Evolutionary conservation across 2,113 vertebrate genomes (phyloP), one percentile per base, ranked within the genome.

Genomic region (Odontesthes bonariensis): DNA sequence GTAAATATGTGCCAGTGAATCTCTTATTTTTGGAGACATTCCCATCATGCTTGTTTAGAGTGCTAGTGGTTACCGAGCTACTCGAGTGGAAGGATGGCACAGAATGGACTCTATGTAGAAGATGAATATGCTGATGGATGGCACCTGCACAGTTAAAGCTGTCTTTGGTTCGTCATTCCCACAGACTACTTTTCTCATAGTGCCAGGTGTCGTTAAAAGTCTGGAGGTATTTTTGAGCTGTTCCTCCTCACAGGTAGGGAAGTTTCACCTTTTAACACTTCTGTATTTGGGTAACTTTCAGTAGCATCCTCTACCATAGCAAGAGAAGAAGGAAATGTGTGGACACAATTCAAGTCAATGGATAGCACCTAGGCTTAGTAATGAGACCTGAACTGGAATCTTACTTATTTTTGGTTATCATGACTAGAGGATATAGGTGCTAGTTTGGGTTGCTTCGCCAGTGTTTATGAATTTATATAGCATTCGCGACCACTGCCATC

Each of bases 1-100:
- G 61, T 86, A 81, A 76, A 85, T 79, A 83, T 69, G 77, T 77
- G 72, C 74, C 81, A 66, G 77, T 80, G 66, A 57, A 60, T 83
- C 31, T 32, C 53, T 78, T 52, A 27, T 19, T 31, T 69, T 80
- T 75, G 66, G 55, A 83, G 44, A 87, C 86, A 88, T 93, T 92
- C 88, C 89, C 84, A 59, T 82, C 55, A 33, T 27, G 58, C 79
- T 67, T 40, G 56, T 66, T 35, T 35, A 22, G 42, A 74, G 12
- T 0, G 1, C 44, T 14, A 9, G 14, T 20, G 31, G 58, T 55
- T 27, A n/a, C 53, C 38, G 14, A 2, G 35, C 35, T 40, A 14
- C 33, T 20, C 6, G 0, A 35, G 20, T 9, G 6, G 59, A 35
- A 32, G 17, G 33, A 38, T 23, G 51, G 68, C 52, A 52, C 52